Conservation (phyloP, 2,888 invertebrate species). For the Agrochola lota region DNA sequence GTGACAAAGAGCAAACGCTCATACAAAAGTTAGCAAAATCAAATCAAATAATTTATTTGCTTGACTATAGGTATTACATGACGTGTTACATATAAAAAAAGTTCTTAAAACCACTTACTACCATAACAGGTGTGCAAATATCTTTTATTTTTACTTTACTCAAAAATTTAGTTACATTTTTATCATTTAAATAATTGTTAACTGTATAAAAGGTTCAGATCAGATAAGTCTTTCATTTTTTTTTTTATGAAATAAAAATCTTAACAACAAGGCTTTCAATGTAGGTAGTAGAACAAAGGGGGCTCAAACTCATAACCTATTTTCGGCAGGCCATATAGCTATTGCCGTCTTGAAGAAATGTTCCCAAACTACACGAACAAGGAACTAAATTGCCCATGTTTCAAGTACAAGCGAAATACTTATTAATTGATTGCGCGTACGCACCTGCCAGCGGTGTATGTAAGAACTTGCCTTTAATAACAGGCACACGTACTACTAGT, state of each 20-base stretch:
- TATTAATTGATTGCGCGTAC: slow-evolving; percentile 61
- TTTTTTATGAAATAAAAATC: background rate
- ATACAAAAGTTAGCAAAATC: background rate
- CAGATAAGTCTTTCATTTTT: background rate
- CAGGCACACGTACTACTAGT: slow-evolving; percentile 48
- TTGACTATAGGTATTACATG: background rate
- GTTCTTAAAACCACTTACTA: background rate
- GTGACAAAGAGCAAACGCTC: background rate
- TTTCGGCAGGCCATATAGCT: background rate
- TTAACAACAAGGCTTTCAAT: background rate
- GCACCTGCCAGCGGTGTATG: slow-evolving; percentile 65
- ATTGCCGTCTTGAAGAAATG: background rate
- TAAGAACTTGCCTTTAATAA: slow-evolving; percentile 56
- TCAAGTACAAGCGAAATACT: slow-evolving; percentile 53
- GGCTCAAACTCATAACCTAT: background rate
- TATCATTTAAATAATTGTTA: background rate
- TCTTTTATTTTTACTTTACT: background rate
- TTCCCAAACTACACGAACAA: slow-evolving; percentile 15
- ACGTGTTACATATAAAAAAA: background rate
- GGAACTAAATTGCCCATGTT: slow-evolving; percentile 43
- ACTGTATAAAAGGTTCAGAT: background rate
- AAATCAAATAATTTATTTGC: background rate
- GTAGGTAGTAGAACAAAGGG: background rate
- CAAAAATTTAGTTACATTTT: background rate
- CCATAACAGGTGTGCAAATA: background rate